Conservation (phyloP, 2,113 vertebrate species). For the Mormoops blainvillei region DNA sequence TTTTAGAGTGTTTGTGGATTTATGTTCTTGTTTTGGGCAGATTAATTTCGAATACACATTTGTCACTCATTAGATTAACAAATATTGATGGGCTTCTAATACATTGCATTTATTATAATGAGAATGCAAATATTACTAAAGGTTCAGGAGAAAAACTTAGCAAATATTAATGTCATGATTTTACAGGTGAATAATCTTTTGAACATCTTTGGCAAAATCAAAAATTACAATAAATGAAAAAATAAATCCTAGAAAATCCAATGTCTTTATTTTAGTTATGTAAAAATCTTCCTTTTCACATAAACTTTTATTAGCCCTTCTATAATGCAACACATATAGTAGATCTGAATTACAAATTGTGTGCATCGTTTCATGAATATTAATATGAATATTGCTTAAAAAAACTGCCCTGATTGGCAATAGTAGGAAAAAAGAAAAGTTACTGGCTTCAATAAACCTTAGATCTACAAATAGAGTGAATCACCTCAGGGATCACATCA, state of each 20-base stretch:
- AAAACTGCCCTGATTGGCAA: neutral
- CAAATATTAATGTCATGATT: neutral
- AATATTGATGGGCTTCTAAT: neutral
- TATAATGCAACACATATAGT: neutral
- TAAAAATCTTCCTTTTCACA: neutral
- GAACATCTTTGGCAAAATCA: neutral
- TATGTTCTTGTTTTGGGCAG: neutral
- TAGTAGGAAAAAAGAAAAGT: neutral
- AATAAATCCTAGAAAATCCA: neutral
- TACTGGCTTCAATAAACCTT: neutral
- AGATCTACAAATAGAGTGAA: neutral
- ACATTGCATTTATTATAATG: neutral
- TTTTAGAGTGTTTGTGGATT: neutral
- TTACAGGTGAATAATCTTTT: neutral
- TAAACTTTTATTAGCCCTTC: neutral
- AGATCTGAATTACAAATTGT: slow-evolving; percentile 1
- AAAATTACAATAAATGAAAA: neutral
- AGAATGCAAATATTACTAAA: neutral
- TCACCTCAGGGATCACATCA: neutral
- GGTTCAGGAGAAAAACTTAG: neutral
- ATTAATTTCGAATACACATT: neutral
- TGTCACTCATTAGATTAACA: neutral
- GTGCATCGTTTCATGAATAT: neutral
- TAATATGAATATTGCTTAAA: slow-evolving; percentile 3
- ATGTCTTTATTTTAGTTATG: neutral